Evolutionary conservation across 2,888 invertebrate genomes (phyloP).

Genomic region (Agriopis marginaria): DNA sequence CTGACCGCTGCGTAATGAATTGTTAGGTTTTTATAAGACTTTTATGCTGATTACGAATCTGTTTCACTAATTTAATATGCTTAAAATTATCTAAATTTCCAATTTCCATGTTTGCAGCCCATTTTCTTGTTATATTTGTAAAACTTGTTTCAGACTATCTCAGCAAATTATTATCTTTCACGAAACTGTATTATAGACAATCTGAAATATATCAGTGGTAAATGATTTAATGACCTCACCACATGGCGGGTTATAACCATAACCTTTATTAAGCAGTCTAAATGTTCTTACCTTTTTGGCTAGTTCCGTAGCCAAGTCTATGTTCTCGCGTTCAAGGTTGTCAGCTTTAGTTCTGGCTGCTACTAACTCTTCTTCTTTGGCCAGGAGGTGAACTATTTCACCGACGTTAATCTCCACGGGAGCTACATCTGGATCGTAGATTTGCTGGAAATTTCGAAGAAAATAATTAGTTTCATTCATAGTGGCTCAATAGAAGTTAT

Average conservation of each 20-base stretch:
- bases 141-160: not conserved
- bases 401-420: constrained; percentile 96
- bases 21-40: constrained; percentile 4
- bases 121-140: not conserved
- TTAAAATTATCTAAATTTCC: not conserved
- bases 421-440: constrained; percentile 93
- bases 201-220: not conserved
- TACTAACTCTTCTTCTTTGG: constrained; percentile 96
- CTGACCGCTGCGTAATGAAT: constrained; percentile 21
- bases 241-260: constrained; percentile 9
- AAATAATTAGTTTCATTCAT: not conserved
- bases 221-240: constrained; percentile 19
- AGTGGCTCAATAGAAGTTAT: too few species aligned
- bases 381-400: constrained; percentile 95
- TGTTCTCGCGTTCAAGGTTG: constrained; percentile 95
- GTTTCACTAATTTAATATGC: not conserved
- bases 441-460: constrained; percentile 55
- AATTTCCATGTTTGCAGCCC: not conserved
- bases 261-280: not conserved
- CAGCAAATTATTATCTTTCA: not conserved
- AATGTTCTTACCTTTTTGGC: constrained; percentile 89
- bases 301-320: constrained; percentile 93
- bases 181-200: constrained; percentile 8
- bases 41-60: not conserved
- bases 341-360: constrained; percentile 95